Conservation (phyloP, 2,797 vertebrate genomes). For the Helicolenus hilgendorfi region DNA sequence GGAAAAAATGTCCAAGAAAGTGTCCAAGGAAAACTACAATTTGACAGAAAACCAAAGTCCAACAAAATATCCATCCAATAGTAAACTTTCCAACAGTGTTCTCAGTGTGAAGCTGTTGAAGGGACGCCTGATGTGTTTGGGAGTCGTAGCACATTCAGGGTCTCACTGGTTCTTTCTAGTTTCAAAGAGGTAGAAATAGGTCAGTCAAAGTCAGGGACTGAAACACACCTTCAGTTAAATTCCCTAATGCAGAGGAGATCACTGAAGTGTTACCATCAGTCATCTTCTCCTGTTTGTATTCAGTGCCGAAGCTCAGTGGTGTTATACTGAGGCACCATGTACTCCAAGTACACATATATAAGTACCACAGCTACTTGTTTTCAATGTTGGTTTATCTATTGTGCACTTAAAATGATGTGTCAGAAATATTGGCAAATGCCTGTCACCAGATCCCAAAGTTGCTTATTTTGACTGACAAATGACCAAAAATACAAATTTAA, state of each 20-base stretch:
- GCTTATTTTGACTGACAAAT: too few species aligned
- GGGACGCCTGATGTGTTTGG: not conserved
- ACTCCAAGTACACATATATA: not conserved
- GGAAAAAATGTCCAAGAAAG: not conserved
- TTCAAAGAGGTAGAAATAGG: conserved; percentile 10
- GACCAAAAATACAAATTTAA: too few species aligned
- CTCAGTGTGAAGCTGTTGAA: not conserved
- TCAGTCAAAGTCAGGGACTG: not conserved
- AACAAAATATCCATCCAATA: not conserved
- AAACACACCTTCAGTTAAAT: not conserved
- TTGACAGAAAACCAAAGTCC: not conserved
- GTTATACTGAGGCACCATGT: not conserved
- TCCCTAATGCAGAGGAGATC: not conserved
- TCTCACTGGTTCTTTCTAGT: not conserved
- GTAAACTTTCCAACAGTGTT: conserved; percentile 3
- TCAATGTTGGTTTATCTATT: not conserved
- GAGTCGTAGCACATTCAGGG: not conserved
- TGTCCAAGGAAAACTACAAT: conserved; percentile 27
- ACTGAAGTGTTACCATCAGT: not conserved
- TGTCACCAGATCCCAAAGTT: not conserved
- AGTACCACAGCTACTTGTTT: not conserved
- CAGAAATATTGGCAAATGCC: not conserved
- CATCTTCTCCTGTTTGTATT: not conserved
- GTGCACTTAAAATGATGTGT: not conserved
- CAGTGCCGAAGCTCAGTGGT: not conserved